These are phyloP conservation scores for Ochropleura leucogaster DNA, from an alignment of 2,888 invertebrate genomes.

Conservation along the genomic window DNA sequence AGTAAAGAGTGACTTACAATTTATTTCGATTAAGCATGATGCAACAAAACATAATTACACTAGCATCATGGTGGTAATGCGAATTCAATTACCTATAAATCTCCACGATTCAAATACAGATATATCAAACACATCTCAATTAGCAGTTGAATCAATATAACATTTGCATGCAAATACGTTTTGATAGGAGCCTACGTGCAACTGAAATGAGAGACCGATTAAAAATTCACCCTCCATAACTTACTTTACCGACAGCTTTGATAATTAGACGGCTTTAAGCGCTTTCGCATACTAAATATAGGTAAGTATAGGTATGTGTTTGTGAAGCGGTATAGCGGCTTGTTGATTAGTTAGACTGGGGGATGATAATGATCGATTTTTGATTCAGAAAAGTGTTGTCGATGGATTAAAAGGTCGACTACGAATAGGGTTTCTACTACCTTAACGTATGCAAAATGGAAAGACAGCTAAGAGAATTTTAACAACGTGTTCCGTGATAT, in stretches of 20 bases:
- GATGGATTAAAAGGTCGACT: slow-evolving; percentile 18
- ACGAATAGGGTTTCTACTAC: neutral
- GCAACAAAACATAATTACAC: neutral
- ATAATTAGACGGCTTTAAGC: slow-evolving; percentile 74
- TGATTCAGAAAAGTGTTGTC: slow-evolving; percentile 35
- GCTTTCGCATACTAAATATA: slow-evolving; percentile 66
- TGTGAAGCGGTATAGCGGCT: slow-evolving; percentile 38
- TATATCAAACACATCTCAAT: slow-evolving; percentile 62
- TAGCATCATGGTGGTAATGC: slow-evolving; percentile 17
- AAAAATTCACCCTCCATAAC: slow-evolving; percentile 77
- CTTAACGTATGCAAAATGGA: neutral
- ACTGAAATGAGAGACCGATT: slow-evolving; percentile 71
- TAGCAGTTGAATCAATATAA: slow-evolving; percentile 68
- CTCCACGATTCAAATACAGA: slow-evolving; percentile 23
- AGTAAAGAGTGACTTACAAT: neutral
- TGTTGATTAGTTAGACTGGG: slow-evolving; percentile 45
- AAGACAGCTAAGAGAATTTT: neutral
- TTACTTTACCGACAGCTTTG: slow-evolving; percentile 73
- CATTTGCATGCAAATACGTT: slow-evolving; percentile 71
- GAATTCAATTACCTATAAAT: slow-evolving; percentile 40
- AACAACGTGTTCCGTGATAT: neutral
- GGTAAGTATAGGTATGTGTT: slow-evolving; percentile 37
- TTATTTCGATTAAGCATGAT: neutral
- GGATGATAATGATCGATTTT: slow-evolving; percentile 54
- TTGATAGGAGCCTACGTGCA: slow-evolving; percentile 67